These are phyloP conservation scores for Polydrusus cervinus DNA, from an alignment of 2,888 invertebrate species.

Conservation along the genomic window DNA sequence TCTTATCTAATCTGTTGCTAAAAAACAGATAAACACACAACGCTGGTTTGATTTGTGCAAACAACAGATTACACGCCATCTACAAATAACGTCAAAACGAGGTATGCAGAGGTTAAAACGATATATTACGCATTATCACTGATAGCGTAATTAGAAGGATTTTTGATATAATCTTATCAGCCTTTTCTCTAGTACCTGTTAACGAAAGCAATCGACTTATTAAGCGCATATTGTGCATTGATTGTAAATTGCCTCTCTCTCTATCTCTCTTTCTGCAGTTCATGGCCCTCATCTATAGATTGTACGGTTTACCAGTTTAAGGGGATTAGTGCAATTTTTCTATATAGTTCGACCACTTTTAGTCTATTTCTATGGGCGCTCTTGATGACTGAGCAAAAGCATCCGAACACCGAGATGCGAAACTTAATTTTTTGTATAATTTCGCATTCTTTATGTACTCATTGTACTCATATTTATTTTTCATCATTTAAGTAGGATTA, in stretches of 20 bases:
- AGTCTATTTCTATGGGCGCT: too few species aligned
- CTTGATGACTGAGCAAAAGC: too few species aligned
- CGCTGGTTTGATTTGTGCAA: neutral
- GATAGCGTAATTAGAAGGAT: constrained; percentile 1
- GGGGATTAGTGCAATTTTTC: too few species aligned
- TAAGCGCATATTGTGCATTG: neutral
- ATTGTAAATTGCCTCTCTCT: neutral
- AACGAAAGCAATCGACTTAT: neutral
- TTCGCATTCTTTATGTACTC: too few species aligned
- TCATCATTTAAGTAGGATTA: too few species aligned
- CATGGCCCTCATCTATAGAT: too few species aligned
- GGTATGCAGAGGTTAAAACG: neutral
- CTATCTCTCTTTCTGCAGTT: too few species aligned
- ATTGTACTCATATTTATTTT: too few species aligned
- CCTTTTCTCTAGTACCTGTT: constrained; percentile 2
- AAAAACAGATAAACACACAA: constrained; percentile 4
- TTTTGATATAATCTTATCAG: constrained; percentile 9
- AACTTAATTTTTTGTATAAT: too few species aligned
- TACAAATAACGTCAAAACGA: constrained; percentile 4
- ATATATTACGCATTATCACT: constrained; percentile 16
- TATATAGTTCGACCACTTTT: too few species aligned
- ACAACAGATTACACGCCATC: neutral
- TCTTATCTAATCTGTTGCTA: constrained; percentile 2
- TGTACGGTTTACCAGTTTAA: too few species aligned
- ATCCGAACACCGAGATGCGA: too few species aligned